A percentile compares a stretch with the other conserved stretches of the same genome.
Evolutionary conservation across 2,797 vertebrate genomes (phyloP).

Genomic region (Bryconaethiops microstoma): DNA sequence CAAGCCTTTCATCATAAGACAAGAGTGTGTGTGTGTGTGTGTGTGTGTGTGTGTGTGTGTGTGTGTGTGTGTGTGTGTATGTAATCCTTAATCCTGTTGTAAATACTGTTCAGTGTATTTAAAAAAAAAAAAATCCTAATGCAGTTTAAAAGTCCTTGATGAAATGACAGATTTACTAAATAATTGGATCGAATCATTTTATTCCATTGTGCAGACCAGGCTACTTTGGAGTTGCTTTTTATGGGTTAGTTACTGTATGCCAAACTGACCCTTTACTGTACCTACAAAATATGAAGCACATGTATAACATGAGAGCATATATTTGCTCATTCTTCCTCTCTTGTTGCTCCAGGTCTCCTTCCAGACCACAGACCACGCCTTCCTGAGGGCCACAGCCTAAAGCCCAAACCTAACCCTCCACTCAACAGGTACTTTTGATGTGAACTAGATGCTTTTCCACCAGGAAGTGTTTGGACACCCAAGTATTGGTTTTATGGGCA

Average conservation of each 20-base stretch:
- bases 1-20: too few relatives aligned
- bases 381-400: conserved; percentile 84
- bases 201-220: background rate
- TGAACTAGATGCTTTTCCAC: too few relatives aligned
- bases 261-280: background rate
- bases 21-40: too few relatives aligned
- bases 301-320: background rate
- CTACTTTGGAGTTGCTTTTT: too few relatives aligned
- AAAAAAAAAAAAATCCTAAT: background rate
- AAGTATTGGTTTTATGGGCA: too few relatives aligned
- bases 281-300: background rate
- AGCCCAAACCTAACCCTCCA: conserved; percentile 70
- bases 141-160: background rate
- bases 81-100: too few relatives aligned
- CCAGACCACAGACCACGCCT: conserved; percentile 89
- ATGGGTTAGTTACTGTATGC: too few relatives aligned
- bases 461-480: too few relatives aligned
- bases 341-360: conserved; percentile 82
- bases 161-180: background rate
- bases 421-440: conserved; percentile 84
- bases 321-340: background rate
- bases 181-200: background rate
- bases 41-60: too few relatives aligned
- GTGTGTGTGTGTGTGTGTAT: too few relatives aligned
- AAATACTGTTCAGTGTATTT: background rate